Conservation (phyloP, 2,113 vertebrate genomes). For the Antigone vipio region DNA sequence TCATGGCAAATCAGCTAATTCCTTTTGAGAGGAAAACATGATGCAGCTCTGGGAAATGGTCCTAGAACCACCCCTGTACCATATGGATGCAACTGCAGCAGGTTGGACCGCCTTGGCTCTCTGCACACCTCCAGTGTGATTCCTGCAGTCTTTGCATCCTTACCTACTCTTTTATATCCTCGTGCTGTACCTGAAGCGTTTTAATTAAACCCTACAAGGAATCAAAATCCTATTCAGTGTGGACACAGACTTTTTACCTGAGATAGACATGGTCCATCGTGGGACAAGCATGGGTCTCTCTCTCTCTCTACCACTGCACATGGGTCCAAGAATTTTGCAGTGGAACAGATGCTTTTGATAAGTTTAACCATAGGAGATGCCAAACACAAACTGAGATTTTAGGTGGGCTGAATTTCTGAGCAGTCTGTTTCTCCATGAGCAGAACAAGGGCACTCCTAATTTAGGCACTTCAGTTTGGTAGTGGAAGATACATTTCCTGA, state of each 20-base stretch:
- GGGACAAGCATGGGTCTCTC: not conserved
- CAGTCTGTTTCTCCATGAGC: not conserved
- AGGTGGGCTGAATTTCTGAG: not conserved
- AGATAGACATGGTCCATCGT: not conserved
- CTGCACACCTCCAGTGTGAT: not conserved
- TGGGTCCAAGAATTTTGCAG: not conserved
- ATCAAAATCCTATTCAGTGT: not conserved
- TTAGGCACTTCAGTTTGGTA: not conserved
- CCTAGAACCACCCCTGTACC: not conserved
- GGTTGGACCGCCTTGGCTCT: not conserved
- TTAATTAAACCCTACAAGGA: not conserved
- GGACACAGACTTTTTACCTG: not conserved
- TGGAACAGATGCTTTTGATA: not conserved
- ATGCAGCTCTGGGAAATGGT: not conserved
- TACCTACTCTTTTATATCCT: not conserved
- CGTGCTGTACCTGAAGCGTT: not conserved
- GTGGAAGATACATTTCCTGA: not conserved
- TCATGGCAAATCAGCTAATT: not conserved
- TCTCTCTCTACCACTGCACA: not conserved
- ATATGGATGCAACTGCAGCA: not conserved
- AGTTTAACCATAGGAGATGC: not conserved
- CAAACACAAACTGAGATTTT: not conserved
- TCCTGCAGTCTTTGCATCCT: not conserved
- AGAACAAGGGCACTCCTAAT: not conserved
- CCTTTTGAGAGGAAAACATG: not conserved